These are phyloP conservation scores for Cydia strobilella DNA, from an alignment of 1,140 invertebrate genomes.

Conservation along the genomic window DNA sequence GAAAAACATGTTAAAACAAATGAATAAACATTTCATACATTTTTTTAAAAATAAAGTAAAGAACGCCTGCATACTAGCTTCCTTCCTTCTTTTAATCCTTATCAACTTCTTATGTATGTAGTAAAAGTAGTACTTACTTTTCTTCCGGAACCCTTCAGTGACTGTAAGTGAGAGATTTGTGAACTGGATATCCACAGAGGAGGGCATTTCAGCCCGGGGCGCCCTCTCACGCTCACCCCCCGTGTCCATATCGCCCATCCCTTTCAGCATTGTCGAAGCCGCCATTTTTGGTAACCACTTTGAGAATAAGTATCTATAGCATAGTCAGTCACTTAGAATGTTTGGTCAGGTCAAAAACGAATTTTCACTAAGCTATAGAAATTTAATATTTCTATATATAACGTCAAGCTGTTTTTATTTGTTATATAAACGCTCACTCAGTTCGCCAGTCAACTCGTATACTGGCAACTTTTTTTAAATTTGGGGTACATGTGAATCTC, in stretches of 20 bases:
- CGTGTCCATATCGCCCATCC: constrained; percentile 52
- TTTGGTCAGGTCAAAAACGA: neutral
- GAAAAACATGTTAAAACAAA: too few species aligned
- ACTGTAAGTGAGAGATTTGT: constrained; percentile 55
- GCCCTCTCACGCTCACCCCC: constrained; percentile 56
- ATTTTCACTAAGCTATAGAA: neutral
- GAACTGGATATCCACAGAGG: constrained; percentile 66
- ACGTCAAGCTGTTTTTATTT: neutral
- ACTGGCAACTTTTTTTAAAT: neutral
- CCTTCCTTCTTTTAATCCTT: too few species aligned
- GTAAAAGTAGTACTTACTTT: constrained; percentile 57
- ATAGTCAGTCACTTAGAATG: neutral
- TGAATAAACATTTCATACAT: too few species aligned
- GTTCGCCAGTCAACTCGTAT: neutral
- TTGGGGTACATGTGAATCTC: neutral
- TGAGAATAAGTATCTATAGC: neutral
- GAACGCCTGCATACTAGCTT: too few species aligned
- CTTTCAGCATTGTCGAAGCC: constrained; percentile 51
- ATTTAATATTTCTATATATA: neutral
- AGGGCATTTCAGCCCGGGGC: constrained; percentile 59
- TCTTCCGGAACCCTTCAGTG: constrained; percentile 51
- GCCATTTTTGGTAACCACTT: constrained; percentile 45
- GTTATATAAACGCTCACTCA: neutral
- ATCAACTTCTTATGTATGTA: neutral
- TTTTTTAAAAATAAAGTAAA: too few species aligned